These are phyloP conservation scores for Steinernema scapterisci DNA, from an alignment of 2,888 invertebrate genomes.

Conservation along the genomic window DNA sequence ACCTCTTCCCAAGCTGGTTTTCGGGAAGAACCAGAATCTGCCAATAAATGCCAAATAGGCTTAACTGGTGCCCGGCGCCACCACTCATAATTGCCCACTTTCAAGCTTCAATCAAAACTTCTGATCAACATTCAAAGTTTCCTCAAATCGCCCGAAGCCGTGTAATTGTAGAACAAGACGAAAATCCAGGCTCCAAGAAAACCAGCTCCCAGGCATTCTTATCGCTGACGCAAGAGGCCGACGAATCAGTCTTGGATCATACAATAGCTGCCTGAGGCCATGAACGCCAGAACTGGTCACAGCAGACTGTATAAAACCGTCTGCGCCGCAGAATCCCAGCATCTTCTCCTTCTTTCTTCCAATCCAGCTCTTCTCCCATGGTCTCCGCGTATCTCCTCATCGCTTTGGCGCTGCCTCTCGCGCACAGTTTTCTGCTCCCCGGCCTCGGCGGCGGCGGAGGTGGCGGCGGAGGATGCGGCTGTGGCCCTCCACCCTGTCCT, in stretches of 20 bases:
- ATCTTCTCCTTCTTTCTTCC: neutral
- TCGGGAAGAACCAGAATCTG: too few relatives aligned
- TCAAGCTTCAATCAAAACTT: too few relatives aligned
- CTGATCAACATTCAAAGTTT: too few relatives aligned
- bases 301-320: constrained; percentile 1
- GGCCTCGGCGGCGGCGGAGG: constrained; percentile 8
- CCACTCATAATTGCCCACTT: too few relatives aligned
- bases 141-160: too few relatives aligned
- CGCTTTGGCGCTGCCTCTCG: neutral
- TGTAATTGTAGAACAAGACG: too few relatives aligned
- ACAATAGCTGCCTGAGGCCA: constrained; percentile 19
- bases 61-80: too few relatives aligned
- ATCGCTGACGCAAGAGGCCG: constrained; percentile 5
- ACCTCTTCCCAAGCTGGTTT: neutral
- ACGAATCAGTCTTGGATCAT: neutral
- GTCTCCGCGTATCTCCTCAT: neutral
- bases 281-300: neutral
- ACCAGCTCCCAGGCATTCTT: neutral
- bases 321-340: neutral
- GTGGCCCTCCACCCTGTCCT: neutral
- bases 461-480: neutral
- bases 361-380: neutral
- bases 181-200: neutral
- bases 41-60: too few relatives aligned
- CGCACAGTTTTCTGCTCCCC: neutral